Base-by-base conservation (phyloP, 2,113 vertebrate species). In the Chlorocebus sabaeus region DNA sequence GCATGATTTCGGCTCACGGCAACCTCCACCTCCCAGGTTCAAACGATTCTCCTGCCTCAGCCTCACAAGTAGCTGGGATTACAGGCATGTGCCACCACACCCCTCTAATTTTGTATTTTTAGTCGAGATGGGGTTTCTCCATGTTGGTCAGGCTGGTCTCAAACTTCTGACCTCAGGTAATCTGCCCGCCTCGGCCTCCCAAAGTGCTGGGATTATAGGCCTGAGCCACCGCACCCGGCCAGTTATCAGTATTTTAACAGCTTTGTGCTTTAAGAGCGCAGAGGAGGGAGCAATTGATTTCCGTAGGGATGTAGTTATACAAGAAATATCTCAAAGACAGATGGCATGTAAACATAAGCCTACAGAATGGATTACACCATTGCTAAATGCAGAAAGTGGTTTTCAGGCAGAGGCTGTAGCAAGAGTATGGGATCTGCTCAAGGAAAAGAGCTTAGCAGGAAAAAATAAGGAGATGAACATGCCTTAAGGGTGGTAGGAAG, bases 241-340 rank as follows among this genome's bases (percentile, higher is more conserved):
- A 50, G 48, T 50, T 92, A 6, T 75, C 45, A 73, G 6, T n/a
- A 3, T 90, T 52, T 82, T 25, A 84, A 85, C 14, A 89, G 27
- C 8, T 82, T 82, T 80, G 10, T 87, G 93, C 13, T 88, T 75
- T 80, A 83, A 30, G 12, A 84, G 38, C 38, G 79, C 20, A 55
- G 59, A 78, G 52, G 43, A 93, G 30, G 38, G n/a, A 94, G 17
- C 6, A 38, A 32, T 9, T 83, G 45, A 59, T 93, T 94, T 82
- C 14, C 30, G 83, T 40, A 92, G 59, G 64, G 40, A 50, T 57
- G 64, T 50, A 78, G 10, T 92, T 20, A 30, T 8, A 52, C 14
- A 75, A 78, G 27, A 52, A 83, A 86, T 18, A 90, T 68, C 59
- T 93, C 22, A n/a, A 76, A 87, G 67, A 38, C 16, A 23, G 48